Evolutionary conservation across 2,113 vertebrate species (phyloP).

Genomic region (Lagenorhynchus albirostris): DNA sequence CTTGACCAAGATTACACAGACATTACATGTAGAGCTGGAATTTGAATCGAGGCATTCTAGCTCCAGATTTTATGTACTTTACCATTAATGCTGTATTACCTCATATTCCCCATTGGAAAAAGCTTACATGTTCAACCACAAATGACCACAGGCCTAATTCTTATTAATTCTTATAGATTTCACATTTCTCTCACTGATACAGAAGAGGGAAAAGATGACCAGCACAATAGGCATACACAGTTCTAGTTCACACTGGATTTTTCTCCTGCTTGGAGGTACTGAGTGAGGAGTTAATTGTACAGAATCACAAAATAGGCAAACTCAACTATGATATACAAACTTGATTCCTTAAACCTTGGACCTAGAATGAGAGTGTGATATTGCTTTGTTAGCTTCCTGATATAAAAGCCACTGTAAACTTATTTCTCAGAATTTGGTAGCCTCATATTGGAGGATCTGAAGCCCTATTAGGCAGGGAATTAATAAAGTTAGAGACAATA

Average conservation of each 20-base stretch:
- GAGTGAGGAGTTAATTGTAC: not conserved
- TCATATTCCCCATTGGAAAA: not conserved
- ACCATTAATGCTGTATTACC: not conserved
- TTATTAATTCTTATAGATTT: not conserved
- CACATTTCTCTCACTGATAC: not conserved
- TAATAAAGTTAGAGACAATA: not conserved
- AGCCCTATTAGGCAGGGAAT: not conserved
- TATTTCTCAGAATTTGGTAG: not conserved
- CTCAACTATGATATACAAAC: not conserved
- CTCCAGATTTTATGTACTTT: not conserved
- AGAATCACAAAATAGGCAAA: not conserved
- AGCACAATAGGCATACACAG: not conserved
- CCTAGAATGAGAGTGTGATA: not conserved
- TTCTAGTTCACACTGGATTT: not conserved
- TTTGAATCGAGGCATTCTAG: not conserved
- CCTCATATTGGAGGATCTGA: not conserved
- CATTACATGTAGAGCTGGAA: not conserved
- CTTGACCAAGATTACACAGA: not conserved
- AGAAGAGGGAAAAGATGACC: not conserved
- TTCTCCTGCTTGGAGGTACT: not conserved
- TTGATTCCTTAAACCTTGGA: not conserved
- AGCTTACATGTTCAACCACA: not conserved
- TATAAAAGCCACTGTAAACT: not conserved
- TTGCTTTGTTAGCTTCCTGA: not conserved
- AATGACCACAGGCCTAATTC: not conserved